Base-by-base conservation (phyloP, 2,888 invertebrate species). In the Rhingia rostrata region DNA sequence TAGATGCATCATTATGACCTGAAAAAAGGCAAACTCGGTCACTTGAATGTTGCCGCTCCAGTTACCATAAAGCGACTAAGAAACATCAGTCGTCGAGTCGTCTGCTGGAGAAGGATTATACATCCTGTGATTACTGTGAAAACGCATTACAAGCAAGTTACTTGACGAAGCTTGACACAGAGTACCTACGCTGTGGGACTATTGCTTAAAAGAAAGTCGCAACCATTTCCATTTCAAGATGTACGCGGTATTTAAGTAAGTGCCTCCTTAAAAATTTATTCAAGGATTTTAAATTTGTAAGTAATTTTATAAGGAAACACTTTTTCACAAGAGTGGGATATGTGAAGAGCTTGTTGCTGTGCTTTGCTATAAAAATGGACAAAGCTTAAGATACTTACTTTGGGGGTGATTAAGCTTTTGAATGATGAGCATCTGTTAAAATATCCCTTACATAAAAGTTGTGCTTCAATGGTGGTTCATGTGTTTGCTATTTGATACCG, bases 1-100 rank as follows among this genome's bases (percentile, higher is more conserved):
- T 12, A 41, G 22, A 41, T 61, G 61, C 61, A 73, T 66, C 39
- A 30, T 35, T 66, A 47, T 74, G 74, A 74, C 64, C 73, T 41
- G 43, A 66, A 66, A 22, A 22, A 58, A 33, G n/a, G n/a, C 47
- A 49, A 66, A 74, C 49, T 58, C 64, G 74, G 74, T 74, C 64
- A 74, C 74, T 66, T 74, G 9, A 66, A 56, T 58, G 49, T 64
- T 56, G 49, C 49, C 41, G 45, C 56, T 49, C 41, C 43, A 74
- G 22, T 54, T 54, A 49, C 39, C 14, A 35, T 7, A 32, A 41
- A 74, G 58, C 41, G 22, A 35, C 41, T 49, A 58, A 41, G 49
- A 66, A 14, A 4, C 41, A 33, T 22, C 30, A 39, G 37, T 41
- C 45, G 9, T 49, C 10, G 10, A 5, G 22, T 43, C 45, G 41